phyloP scores from a whole-genome alignment of 2,888 invertebrate genomes.

The Drosophila bunnanda region DNA sequence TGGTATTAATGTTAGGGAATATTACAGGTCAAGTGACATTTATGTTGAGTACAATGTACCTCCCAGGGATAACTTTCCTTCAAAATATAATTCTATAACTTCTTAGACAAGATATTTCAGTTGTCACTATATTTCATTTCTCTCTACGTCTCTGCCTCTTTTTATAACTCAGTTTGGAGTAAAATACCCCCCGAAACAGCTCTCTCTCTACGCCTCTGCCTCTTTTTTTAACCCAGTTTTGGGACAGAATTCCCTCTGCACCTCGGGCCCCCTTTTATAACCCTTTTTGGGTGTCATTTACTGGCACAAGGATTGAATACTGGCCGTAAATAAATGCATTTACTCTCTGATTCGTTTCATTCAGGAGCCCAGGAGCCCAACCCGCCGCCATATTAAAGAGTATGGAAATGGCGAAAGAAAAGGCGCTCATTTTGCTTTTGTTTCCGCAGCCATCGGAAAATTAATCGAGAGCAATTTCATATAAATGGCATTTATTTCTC shows the following conservation, averaged over 20 bases:
- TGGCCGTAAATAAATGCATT: conserved; percentile 47
- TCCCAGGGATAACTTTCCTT: background rate
- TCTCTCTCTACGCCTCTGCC: background rate
- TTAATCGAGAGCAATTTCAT: conserved; percentile 67
- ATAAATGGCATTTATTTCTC: conserved; percentile 59
- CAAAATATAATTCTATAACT: background rate
- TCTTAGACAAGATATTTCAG: background rate
- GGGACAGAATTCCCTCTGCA: background rate
- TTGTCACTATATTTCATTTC: background rate
- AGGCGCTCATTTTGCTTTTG: conserved; percentile 29
- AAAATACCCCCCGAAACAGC: background rate
- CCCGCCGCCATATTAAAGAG: conserved; percentile 14
- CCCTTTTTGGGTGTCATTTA: conserved; percentile 8
- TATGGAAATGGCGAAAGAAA: conserved; percentile 16
- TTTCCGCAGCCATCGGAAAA: conserved; percentile 52
- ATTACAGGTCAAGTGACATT: background rate
- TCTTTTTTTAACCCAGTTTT: background rate
- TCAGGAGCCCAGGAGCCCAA: conserved; percentile 1
- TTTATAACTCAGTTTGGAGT: background rate
- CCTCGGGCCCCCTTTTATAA: conserved; percentile 1
- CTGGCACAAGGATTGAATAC: conserved; percentile 9
- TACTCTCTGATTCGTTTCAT: conserved; percentile 55
- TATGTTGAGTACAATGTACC: background rate
- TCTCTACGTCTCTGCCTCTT: background rate
- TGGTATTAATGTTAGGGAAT: background rate